Percentiles rank a stretch among this genome's conserved stretches.
Evolutionary conservation across 1,140 invertebrate genomes (phyloP).

Genomic region (Euwallacea fornicatus): DNA sequence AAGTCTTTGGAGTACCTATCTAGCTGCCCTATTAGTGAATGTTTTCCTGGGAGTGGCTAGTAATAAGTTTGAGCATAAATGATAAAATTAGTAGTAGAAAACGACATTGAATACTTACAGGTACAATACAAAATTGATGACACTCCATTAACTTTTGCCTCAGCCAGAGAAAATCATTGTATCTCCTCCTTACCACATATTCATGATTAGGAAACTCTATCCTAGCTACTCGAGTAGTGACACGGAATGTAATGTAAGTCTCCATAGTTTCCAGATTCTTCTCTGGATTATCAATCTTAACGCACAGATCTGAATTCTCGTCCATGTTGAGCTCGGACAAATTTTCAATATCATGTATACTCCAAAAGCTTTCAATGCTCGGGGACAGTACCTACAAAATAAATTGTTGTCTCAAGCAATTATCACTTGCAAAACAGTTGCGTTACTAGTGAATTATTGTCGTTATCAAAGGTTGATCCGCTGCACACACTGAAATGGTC

Average conservation of each 20-base stretch:
- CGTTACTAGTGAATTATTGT: slow-evolving; percentile 49
- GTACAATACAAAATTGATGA: slow-evolving; percentile 70
- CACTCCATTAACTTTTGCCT: slow-evolving; percentile 66
- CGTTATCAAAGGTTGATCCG: slow-evolving; percentile 46
- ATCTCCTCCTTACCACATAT: slow-evolving; percentile 69
- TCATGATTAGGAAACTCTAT: slow-evolving; percentile 68
- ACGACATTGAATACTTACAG: slow-evolving; percentile 57
- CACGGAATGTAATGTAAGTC: slow-evolving; percentile 73
- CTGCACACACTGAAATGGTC: slow-evolving; percentile 46
- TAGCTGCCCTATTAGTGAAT: slow-evolving; percentile 68
- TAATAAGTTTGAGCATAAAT: not conserved
- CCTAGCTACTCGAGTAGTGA: slow-evolving; percentile 68
- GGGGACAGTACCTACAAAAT: slow-evolving; percentile 58
- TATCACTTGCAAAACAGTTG: slow-evolving; percentile 19
- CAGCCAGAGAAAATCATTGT: slow-evolving; percentile 78
- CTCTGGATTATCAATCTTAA: slow-evolving; percentile 76
- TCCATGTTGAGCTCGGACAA: slow-evolving; percentile 59
- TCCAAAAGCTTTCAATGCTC: slow-evolving; percentile 65
- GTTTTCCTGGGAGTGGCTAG: slow-evolving; percentile 75
- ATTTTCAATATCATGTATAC: slow-evolving; percentile 61
- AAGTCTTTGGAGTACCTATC: slow-evolving; percentile 78
- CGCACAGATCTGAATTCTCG: slow-evolving; percentile 63
- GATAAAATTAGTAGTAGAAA: slow-evolving; percentile 15
- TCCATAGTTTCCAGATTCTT: slow-evolving; percentile 75
- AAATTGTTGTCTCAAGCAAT: slow-evolving; percentile 23